Conservation (phyloP, 2,113 vertebrate species). For the Xyliphius kryptos region DNA sequence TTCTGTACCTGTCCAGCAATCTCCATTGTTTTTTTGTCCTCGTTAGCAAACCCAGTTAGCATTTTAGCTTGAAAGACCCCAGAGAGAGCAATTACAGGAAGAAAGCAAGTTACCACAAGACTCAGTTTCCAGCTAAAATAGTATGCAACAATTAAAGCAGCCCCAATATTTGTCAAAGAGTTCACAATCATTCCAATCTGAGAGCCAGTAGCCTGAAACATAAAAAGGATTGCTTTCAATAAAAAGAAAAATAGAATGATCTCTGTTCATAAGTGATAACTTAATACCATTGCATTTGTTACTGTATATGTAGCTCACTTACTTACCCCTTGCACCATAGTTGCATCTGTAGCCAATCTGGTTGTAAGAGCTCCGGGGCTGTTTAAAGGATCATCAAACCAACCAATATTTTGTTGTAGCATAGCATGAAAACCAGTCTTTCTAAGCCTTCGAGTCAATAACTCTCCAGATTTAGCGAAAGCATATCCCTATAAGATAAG, state of each 20-base stretch:
- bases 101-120: conserved; percentile 65
- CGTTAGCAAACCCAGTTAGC: conserved; percentile 66
- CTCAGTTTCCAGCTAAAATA: conserved; percentile 72
- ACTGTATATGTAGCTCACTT: background rate
- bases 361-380: conserved; percentile 69
- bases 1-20: conserved; percentile 60
- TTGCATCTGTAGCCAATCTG: conserved; percentile 67
- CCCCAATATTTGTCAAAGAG: conserved; percentile 64
- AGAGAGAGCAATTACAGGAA: conserved; percentile 63
- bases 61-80: conserved; percentile 64
- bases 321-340: conserved; percentile 68
- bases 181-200: conserved; percentile 71
- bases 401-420: conserved; percentile 65
- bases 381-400: conserved; percentile 67
- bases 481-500: conserved; percentile 64
- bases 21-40: conserved; percentile 65
- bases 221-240: no score
- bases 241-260: no score
- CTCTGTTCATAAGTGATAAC: no score
- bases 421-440: conserved; percentile 68
- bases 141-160: conserved; percentile 64
- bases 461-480: conserved; percentile 70
- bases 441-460: conserved; percentile 64
- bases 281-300: background rate
- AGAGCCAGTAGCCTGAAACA: conserved; percentile 63